A percentile compares a stretch with the other conserved stretches of the same genome.
These are phyloP conservation scores for Sebastes itinus DNA, from an alignment of 2,797 vertebrate species.

Conservation along the genomic window DNA sequence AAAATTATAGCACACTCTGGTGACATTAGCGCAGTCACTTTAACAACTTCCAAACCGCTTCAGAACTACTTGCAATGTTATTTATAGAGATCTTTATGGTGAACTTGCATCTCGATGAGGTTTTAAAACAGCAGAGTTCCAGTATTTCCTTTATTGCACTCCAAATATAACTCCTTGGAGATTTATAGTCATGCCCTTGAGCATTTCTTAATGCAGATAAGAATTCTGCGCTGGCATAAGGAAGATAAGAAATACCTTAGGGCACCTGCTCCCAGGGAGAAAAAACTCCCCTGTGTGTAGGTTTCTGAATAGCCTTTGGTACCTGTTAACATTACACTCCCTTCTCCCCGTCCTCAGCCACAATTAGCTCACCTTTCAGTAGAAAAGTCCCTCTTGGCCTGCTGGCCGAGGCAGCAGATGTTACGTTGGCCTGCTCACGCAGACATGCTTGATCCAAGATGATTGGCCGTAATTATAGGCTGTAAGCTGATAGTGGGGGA, in stretches of 20 bases:
- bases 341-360: slow-evolving; percentile 30
- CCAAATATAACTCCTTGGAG: slow-evolving; percentile 40
- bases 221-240: slow-evolving; percentile 39
- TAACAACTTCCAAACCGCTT: slow-evolving; percentile 27
- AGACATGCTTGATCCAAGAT: slow-evolving; percentile 82
- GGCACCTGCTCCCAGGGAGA: slow-evolving; percentile 63
- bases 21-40: slow-evolving; percentile 22
- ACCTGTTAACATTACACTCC: slow-evolving; percentile 61
- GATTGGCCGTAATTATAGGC: slow-evolving; percentile 85
- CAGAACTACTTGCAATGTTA: slow-evolving; percentile 6
- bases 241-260: slow-evolving; percentile 58
- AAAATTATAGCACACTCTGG: neutral
- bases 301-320: slow-evolving; percentile 49
- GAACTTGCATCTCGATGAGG: slow-evolving; percentile 8
- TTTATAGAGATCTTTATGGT: slow-evolving; percentile 34
- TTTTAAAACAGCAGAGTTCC: slow-evolving; percentile 23
- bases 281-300: slow-evolving; percentile 20
- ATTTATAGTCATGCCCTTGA: slow-evolving; percentile 47
- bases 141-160: slow-evolving; percentile 34
- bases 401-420: slow-evolving; percentile 78
- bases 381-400: slow-evolving; percentile 53
- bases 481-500: slow-evolving; percentile 84
- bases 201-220: slow-evolving; percentile 55
- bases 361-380: slow-evolving; percentile 75
- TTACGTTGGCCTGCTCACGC: slow-evolving; percentile 75